Evolutionary conservation across 2,797 vertebrate species (phyloP), one percentile per base, ranked within the genome.

Genomic region (Darevskia mixta): DNA sequence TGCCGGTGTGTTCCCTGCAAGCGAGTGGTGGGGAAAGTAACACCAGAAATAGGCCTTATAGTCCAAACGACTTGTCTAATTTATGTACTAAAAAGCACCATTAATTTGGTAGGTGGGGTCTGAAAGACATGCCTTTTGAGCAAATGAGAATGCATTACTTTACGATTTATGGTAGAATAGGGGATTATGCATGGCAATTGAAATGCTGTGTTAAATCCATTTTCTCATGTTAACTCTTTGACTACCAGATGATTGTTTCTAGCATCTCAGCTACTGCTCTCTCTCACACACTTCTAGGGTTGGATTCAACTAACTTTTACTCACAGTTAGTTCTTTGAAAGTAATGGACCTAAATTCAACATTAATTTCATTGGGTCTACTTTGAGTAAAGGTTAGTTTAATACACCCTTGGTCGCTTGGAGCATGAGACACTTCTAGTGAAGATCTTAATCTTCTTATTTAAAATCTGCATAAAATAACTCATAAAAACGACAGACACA

Each of bases 131-230:
- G 49, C 13, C 41, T 29, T 27, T 27, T 75, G 79, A 61, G 23
- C 25, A 43, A 35, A 76, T 23, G 18, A 55, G 35, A 69, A 83
- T 83, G 61, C 18, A 29, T 35, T 69, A n/a, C 18, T 67, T 78
- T 27, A 43, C 67, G 5, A 32, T 25, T 86, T 69, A 83, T 67
- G 25, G 2, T 29, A 35, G 43, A 69, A 83, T 29, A 55, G 61
- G 27, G 41, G 49, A 83, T n/a, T 83, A n/a, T 2, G 55, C 18
- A 38, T 11, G 15, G 20, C 45, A 61, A 87, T 32, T 80, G 67
- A 86, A 87, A 83, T 27, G 45, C 41, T 66, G 69, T 45, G 29
- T 64, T 66, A 13, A 23, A 83, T 83, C 72, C 32, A 82, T 38
- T 82, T 76, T 49, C 3, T 77, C 43, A 81, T 20, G 38, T 10